phyloP scores from a whole-genome alignment of 2,888 invertebrate species.

The Blera fallax region DNA sequence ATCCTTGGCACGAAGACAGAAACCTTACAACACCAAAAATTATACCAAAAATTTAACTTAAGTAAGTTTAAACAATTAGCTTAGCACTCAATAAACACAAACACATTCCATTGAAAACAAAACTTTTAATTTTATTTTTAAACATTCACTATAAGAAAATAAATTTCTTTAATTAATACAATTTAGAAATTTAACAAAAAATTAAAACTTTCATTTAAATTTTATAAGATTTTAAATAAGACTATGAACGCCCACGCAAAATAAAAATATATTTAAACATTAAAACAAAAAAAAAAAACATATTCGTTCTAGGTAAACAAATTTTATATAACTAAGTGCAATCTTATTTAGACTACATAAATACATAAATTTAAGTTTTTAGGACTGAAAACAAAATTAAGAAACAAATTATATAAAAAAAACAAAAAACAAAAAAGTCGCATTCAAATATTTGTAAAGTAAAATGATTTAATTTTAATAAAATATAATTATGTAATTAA shows the following conservation, averaged over 20 bases:
- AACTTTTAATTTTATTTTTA: background rate
- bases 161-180: background rate
- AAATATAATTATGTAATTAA: constrained; percentile 54
- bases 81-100: background rate
- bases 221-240: background rate
- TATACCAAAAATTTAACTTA: background rate
- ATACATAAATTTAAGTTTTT: constrained; percentile 56
- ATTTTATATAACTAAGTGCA: constrained; percentile 69
- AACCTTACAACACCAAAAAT: background rate
- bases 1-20: background rate
- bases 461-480: constrained; percentile 68
- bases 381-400: constrained; percentile 57
- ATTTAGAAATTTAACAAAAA: background rate
- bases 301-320: constrained; percentile 64
- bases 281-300: constrained; percentile 4
- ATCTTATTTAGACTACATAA: constrained; percentile 65
- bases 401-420: constrained; percentile 26
- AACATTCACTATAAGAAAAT: background rate
- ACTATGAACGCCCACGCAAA: constrained; percentile 36
- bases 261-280: background rate
- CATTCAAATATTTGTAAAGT: constrained; percentile 63
- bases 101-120: background rate
- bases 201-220: background rate
- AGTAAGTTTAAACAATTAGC: background rate
- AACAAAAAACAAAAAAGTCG: constrained; percentile 24